phyloP scores from a whole-genome alignment of 2,113 vertebrate species.

The Psittacula cyanocephala region DNA sequence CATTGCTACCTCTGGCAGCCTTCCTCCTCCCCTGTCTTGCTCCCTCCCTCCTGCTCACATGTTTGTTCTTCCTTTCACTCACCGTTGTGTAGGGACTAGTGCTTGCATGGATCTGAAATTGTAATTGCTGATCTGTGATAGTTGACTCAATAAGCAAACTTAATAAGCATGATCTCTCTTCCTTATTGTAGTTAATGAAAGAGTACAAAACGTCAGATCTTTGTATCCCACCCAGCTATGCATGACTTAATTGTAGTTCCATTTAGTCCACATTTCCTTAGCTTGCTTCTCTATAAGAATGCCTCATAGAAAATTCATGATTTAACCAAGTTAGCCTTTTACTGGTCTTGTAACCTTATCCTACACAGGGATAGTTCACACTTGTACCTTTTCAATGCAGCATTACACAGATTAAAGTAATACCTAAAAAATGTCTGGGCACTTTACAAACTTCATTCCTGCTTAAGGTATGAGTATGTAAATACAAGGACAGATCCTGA shows the following conservation, averaged over 20 bases:
- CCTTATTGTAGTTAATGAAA: neutral
- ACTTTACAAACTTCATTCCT: neutral
- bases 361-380: neutral
- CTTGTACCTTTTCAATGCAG: neutral
- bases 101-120: neutral
- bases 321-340: neutral
- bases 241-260: neutral
- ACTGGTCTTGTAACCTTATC: neutral
- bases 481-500: neutral
- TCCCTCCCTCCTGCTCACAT: neutral
- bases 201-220: neutral
- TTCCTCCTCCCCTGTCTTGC: neutral
- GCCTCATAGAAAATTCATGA: neutral
- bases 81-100: neutral
- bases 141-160: neutral
- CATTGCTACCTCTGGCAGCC: neutral
- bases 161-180: neutral
- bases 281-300: neutral
- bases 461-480: neutral
- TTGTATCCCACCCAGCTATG: neutral
- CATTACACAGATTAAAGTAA: neutral
- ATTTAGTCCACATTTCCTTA: neutral
- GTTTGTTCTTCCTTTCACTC: neutral
- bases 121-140: too few species aligned
- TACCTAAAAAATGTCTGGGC: neutral